These are phyloP conservation scores for Anorthoa munda DNA, from an alignment of 2,888 invertebrate species.

Conservation along the genomic window DNA sequence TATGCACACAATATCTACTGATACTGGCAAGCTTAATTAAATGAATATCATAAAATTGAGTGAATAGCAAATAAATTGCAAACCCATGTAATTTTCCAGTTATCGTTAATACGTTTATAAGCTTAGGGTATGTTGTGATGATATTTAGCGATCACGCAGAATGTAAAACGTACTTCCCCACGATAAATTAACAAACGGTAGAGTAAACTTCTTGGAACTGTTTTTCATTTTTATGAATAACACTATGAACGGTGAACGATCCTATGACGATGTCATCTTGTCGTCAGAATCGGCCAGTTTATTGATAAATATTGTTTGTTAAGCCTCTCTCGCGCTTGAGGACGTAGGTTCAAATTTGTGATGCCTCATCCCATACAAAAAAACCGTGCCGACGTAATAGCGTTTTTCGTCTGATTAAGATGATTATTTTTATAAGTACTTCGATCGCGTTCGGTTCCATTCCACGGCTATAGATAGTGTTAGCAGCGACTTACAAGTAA, in stretches of 20 bases:
- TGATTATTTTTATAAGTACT: too few relatives aligned
- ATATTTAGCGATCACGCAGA: background rate
- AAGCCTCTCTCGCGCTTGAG: too few relatives aligned
- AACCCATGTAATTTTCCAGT: background rate
- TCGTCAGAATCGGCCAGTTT: background rate
- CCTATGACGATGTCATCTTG: background rate
- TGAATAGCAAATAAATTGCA: background rate
- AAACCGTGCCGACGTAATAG: too few relatives aligned
- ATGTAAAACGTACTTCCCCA: slow-evolving; percentile 40
- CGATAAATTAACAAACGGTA: slow-evolving; percentile 13
- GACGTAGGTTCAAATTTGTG: too few relatives aligned
- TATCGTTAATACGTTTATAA: background rate
- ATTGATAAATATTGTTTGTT: slow-evolving; percentile 29
- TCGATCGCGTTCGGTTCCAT: too few relatives aligned
- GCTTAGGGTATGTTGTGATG: background rate
- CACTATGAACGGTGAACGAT: slow-evolving; percentile 4
- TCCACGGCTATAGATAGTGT: too few relatives aligned
- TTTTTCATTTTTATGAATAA: slow-evolving; percentile 1
- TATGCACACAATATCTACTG: background rate
- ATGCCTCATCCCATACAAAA: too few relatives aligned
- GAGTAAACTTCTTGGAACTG: slow-evolving; percentile 23
- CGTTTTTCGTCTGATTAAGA: too few relatives aligned
- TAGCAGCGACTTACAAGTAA: too few relatives aligned
- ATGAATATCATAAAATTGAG: background rate
- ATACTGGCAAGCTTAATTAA: background rate